These are phyloP conservation scores for Pungitius pungitius DNA, from an alignment of 2,113 vertebrate genomes.

Conservation along the genomic window DNA sequence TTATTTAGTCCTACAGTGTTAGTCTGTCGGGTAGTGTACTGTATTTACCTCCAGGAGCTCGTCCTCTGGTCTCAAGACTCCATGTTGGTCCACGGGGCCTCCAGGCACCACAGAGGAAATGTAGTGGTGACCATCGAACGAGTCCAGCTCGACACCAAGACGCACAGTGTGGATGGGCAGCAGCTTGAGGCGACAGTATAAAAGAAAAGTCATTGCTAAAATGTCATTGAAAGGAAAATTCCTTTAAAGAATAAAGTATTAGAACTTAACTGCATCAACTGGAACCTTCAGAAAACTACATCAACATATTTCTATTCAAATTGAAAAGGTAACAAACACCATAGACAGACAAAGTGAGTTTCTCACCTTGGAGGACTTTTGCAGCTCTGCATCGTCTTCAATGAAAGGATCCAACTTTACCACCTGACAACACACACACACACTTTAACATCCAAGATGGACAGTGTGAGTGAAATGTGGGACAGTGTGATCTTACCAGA, in stretches of 20 bases:
- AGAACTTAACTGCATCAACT: neutral
- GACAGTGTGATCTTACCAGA: constrained; percentile 82
- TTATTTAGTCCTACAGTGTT: neutral
- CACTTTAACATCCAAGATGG: neutral
- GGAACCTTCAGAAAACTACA: neutral
- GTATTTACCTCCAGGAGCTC: constrained; percentile 93
- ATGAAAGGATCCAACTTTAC: constrained; percentile 89
- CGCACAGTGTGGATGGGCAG: constrained; percentile 93
- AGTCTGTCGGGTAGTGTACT: neutral
- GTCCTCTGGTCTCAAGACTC: constrained; percentile 88
- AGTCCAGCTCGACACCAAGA: constrained; percentile 94
- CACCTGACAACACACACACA: constrained; percentile 78
- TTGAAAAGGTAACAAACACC: neutral
- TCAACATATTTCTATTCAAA: neutral
- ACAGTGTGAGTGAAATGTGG: neutral
- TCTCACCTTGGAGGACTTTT: constrained; percentile 93
- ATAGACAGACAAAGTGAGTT: neutral
- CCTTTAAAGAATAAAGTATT: neutral
- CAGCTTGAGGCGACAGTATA: constrained; percentile 75
- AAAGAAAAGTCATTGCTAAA: too few species aligned
- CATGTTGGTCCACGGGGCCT: constrained; percentile 85
- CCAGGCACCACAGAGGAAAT: constrained; percentile 91
- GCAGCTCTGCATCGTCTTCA: constrained; percentile 89
- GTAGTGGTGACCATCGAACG: constrained; percentile 95
- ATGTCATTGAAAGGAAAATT: too few species aligned